phyloP scores from a whole-genome alignment of 2,888 invertebrate genomes.

The Helobdella robusta region DNA sequence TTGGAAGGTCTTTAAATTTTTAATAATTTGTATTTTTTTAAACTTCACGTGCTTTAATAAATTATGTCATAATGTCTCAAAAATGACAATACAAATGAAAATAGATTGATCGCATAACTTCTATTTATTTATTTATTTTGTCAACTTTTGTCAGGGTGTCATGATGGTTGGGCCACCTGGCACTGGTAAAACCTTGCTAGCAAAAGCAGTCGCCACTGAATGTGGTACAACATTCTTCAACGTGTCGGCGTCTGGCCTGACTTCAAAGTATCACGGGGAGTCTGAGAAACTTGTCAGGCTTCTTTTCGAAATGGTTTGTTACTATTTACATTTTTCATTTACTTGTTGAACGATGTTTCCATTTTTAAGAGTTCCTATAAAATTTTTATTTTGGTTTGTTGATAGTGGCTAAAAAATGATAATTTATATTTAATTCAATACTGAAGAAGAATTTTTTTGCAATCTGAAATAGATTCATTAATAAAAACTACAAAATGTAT shows the following conservation, averaged over 20 bases:
- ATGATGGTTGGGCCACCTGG: conserved; percentile 53
- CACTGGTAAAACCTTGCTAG: conserved; percentile 54
- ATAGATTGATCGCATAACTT: no score
- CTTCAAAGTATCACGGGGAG: conserved; percentile 96
- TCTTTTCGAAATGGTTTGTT: conserved; percentile 83
- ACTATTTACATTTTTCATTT: neutral
- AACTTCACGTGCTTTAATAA: no score
- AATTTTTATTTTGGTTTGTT: no score
- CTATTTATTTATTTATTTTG: no score
- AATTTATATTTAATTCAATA: no score
- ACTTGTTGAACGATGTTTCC: neutral
- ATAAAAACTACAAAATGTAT: neutral
- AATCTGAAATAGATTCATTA: neutral
- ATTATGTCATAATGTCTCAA: no score
- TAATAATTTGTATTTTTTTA: neutral
- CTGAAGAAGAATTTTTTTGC: no score
- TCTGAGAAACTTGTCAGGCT: conserved; percentile 92
- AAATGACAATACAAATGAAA: no score
- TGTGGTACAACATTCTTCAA: conserved; percentile 57
- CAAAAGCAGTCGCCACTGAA: conserved; percentile 54
- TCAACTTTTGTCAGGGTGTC: conserved; percentile 42
- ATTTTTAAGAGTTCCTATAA: neutral
- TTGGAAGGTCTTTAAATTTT: conserved; percentile 64
- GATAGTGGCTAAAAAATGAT: no score
- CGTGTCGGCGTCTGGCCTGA: conserved; percentile 79